A percentile compares a stretch with the other conserved stretches of the same genome.
These are phyloP conservation scores for Aphaenogaster rudis DNA, from an alignment of 1,140 invertebrate species.

Conservation along the genomic window DNA sequence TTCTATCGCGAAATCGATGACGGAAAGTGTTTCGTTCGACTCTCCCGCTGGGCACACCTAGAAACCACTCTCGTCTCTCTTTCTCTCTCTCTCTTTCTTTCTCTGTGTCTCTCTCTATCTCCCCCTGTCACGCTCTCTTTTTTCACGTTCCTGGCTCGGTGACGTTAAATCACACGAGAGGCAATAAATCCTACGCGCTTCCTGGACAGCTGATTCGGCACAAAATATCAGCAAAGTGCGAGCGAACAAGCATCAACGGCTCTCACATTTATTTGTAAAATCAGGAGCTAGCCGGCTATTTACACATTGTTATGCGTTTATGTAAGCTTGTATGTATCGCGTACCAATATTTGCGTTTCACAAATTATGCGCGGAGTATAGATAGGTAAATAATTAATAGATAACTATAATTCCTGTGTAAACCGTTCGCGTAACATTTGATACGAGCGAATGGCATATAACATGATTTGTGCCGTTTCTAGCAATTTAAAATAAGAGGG, in stretches of 20 bases:
- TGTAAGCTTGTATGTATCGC: conserved; percentile 14
- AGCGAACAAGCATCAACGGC: conserved; percentile 64
- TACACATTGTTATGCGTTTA: conserved; percentile 32
- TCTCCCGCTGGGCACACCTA: conserved; percentile 35
- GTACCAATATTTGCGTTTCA: conserved; percentile 25
- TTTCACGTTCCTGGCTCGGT: conserved; percentile 29
- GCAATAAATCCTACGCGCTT: conserved; percentile 65
- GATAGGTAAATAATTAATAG: conserved; percentile 49
- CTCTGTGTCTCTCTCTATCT: neutral
- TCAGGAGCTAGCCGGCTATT: conserved; percentile 15
- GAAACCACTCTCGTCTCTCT: conserved; percentile 42
- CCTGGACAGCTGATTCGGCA: conserved; percentile 70
- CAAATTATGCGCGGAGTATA: conserved; percentile 15
- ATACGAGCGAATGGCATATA: neutral
- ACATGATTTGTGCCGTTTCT: neutral
- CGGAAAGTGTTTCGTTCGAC: conserved; percentile 60
- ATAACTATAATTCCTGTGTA: conserved; percentile 11
- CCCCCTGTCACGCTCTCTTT: conserved; percentile 14
- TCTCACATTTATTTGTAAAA: conserved; percentile 49
- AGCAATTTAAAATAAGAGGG: conserved; percentile 31
- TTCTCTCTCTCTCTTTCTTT: conserved; percentile 5
- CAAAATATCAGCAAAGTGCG: conserved; percentile 64
- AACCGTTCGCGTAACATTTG: neutral
- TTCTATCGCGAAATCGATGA: conserved; percentile 47
- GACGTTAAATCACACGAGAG: conserved; percentile 71